phyloP scores from a whole-genome alignment of 1,140 invertebrate species.

The Caenorhabditis remanei region DNA sequence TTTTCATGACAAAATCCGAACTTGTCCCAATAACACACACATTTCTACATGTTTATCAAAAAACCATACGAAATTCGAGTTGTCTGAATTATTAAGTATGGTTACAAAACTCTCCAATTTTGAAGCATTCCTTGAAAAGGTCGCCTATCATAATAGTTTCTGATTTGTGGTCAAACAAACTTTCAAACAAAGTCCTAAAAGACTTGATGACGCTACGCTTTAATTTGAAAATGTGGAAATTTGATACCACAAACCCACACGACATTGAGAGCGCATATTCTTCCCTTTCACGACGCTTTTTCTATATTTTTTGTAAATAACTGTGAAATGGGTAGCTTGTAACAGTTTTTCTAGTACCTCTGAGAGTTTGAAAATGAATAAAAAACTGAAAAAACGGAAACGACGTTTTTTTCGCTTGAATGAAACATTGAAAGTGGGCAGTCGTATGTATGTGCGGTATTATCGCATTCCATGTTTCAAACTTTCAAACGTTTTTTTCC shows the following conservation, averaged over 20 bases:
- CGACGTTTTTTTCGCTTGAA: constrained; percentile 45
- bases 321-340: background rate
- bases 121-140: too few species aligned
- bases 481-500: constrained; percentile 19
- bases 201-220: constrained; percentile 24
- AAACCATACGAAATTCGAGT: too few species aligned
- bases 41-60: too few species aligned
- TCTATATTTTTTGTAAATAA: background rate
- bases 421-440: constrained; percentile 5
- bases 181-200: constrained; percentile 12
- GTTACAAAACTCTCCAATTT: too few species aligned
- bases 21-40: too few species aligned
- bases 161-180: constrained; percentile 46
- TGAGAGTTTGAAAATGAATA: background rate
- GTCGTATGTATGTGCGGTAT: constrained; percentile 13
- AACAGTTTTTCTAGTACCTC: background rate
- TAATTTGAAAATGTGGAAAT: constrained; percentile 51
- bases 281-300: background rate
- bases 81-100: too few species aligned
- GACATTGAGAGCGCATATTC: constrained; percentile 28
- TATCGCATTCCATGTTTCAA: constrained; percentile 49
- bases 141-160: background rate
- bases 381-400: constrained; percentile 42
- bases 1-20: too few species aligned
- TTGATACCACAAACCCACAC: constrained; percentile 27